These are phyloP conservation scores for Sternarchorhynchus goeldii DNA, from an alignment of 2,797 vertebrate genomes.

Conservation along the genomic window DNA sequence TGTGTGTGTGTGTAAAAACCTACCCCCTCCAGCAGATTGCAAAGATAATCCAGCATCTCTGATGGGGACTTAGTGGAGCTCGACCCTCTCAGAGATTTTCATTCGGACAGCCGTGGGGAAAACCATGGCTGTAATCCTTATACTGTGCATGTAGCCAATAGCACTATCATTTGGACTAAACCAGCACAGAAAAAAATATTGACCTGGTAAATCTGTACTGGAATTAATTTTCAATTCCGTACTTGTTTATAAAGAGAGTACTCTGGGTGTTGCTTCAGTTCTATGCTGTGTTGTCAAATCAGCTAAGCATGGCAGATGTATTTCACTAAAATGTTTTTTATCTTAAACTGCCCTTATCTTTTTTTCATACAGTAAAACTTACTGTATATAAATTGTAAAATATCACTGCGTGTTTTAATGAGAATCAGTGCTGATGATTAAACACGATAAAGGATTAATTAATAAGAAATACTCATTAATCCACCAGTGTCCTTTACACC, in stretches of 20 bases:
- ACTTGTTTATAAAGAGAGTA: neutral
- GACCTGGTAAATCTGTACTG: neutral
- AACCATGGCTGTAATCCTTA: conserved; percentile 34
- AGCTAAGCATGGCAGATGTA: neutral
- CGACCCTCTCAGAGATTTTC: conserved; percentile 40
- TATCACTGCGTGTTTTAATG: neutral
- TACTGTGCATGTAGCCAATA: neutral
- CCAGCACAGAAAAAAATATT: neutral
- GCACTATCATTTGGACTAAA: conserved; percentile 6
- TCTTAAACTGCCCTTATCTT: conserved; percentile 18
- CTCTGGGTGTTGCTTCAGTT: neutral
- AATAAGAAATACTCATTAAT: conserved; percentile 5
- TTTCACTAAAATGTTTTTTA: conserved; percentile 3
- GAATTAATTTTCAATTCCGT: neutral
- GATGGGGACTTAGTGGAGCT: conserved; percentile 28
- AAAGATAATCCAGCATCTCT: conserved; percentile 47
- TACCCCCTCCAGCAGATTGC: conserved; percentile 44
- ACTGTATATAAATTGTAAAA: neutral
- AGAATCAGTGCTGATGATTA: neutral
- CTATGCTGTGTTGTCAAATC: neutral
- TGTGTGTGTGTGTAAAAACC: neutral
- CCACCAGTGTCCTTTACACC: neutral
- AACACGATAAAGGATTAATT: neutral
- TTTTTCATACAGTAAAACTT: conserved; percentile 18
- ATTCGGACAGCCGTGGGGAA: conserved; percentile 33